Conservation (phyloP, 2,797 vertebrate genomes). For the Coluber constrictor region DNA sequence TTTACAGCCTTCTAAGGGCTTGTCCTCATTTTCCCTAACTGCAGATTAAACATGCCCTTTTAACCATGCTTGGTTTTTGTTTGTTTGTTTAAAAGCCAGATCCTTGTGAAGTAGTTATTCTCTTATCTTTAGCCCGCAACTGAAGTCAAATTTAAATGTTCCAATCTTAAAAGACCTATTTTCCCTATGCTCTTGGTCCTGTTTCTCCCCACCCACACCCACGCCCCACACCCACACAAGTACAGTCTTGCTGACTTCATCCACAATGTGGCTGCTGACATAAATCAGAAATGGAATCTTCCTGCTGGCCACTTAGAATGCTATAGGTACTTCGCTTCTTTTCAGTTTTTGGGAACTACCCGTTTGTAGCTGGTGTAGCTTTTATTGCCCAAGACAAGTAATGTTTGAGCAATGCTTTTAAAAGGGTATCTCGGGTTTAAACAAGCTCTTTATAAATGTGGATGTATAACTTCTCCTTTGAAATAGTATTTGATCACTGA, state of each 20-base stretch:
- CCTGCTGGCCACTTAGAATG: not conserved
- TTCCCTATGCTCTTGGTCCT: not conserved
- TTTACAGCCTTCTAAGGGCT: not conserved
- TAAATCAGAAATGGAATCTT: not conserved
- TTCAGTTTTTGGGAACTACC: not conserved
- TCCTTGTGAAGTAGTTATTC: not conserved
- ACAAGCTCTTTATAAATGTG: not conserved
- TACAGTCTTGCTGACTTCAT: not conserved
- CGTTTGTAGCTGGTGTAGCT: not conserved
- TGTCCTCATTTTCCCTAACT: not conserved
- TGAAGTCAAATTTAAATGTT: not conserved
- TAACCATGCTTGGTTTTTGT: not conserved
- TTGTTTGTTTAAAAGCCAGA: not conserved
- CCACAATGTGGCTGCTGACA: not conserved
- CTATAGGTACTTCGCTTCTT: not conserved
- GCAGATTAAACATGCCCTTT: not conserved
- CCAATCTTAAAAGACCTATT: not conserved
- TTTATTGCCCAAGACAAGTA: not conserved
- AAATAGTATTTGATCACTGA: not conserved
- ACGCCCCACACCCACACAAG: not conserved
- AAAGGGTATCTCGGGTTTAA: not conserved
- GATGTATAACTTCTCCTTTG: not conserved
- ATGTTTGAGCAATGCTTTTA: not conserved
- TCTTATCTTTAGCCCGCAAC: not conserved
- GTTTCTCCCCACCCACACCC: not conserved